Conservation (phyloP, 2,888 invertebrate species). For the Epinotia nisella region DNA sequence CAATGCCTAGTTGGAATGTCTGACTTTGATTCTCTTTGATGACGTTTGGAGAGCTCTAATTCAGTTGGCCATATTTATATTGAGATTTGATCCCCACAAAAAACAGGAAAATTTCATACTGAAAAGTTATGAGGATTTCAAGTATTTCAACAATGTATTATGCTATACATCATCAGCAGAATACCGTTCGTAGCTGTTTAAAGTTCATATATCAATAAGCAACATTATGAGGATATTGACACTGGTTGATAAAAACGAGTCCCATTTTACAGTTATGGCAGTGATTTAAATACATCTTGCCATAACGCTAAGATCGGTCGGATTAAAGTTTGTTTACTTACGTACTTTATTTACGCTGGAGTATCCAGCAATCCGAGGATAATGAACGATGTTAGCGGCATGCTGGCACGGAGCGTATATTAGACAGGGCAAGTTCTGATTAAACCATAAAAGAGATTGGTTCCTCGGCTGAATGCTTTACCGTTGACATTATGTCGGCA, state of each 20-base stretch:
- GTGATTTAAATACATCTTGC: slow-evolving; percentile 40
- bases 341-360: slow-evolving; percentile 20
- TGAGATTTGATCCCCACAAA: too few species aligned
- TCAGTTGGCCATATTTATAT: too few species aligned
- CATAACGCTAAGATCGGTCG: slow-evolving; percentile 7
- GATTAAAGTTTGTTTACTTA: background rate
- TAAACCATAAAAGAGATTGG: slow-evolving; percentile 83
- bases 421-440: slow-evolving; percentile 76
- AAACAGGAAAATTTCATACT: too few species aligned
- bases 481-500: slow-evolving; percentile 77
- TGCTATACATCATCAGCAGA: background rate
- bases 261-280: slow-evolving; percentile 63
- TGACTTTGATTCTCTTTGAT: too few species aligned
- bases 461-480: slow-evolving; percentile 77
- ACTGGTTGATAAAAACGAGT: slow-evolving; percentile 60
- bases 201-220: slow-evolving; percentile 25
- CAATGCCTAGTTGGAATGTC: too few species aligned
- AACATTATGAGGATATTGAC: slow-evolving; percentile 68
- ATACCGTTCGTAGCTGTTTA: slow-evolving; percentile 27
- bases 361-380: slow-evolving; percentile 21
- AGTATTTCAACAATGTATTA: background rate
- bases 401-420: slow-evolving; percentile 52
- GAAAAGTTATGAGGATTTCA: too few species aligned
- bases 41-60: too few species aligned
- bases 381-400: slow-evolving; percentile 12